Conservation (phyloP, 2,797 vertebrate species). For the Paguma larvata region DNA sequence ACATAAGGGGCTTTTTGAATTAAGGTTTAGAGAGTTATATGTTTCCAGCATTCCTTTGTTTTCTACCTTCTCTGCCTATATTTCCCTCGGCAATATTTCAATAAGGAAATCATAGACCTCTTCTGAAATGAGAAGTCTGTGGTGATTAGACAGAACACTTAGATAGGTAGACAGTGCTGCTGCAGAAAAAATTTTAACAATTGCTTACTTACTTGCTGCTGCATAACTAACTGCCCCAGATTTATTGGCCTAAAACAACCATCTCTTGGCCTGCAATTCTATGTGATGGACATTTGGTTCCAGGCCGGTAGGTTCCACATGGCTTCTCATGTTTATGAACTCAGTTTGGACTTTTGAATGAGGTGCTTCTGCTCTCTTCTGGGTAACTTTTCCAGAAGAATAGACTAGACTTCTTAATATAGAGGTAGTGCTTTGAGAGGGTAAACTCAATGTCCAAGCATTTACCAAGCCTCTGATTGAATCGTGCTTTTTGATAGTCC, state of each 20-base stretch:
- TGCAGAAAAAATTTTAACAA: background rate
- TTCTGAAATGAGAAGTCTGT: background rate
- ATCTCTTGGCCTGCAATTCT: background rate
- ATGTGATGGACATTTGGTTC: background rate
- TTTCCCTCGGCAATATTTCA: background rate
- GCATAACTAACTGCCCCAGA: background rate
- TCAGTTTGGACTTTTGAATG: background rate
- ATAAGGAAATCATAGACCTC: background rate
- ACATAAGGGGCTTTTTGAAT: background rate
- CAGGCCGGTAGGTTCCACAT: background rate
- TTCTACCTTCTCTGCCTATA: background rate
- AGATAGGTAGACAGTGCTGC: background rate
- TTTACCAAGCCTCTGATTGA: background rate
- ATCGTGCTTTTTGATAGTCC: background rate
- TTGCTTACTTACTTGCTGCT: background rate
- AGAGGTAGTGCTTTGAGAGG: background rate
- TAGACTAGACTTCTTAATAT: background rate
- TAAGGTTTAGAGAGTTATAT: background rate
- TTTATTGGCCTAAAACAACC: background rate
- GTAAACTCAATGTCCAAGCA: background rate
- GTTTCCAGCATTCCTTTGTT: background rate
- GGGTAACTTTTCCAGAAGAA: background rate
- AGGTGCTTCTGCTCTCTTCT: background rate
- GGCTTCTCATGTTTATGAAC: background rate
- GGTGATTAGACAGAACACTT: background rate